phyloP scores from a whole-genome alignment of 2,797 vertebrate genomes.

The Scleropages formosus region DNA sequence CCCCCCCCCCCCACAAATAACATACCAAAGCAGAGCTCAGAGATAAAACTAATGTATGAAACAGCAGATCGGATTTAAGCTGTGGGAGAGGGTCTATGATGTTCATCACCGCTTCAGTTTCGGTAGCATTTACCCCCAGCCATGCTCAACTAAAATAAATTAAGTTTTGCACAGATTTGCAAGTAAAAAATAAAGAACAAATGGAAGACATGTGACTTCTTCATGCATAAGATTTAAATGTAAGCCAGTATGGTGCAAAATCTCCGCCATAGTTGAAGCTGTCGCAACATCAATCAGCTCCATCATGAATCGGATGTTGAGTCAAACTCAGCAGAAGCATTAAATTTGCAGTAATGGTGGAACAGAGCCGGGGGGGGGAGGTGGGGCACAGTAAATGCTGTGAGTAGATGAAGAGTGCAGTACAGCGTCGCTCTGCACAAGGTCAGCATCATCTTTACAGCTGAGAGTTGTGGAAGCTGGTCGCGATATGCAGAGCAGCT shows the following conservation, averaged over 20 bases:
- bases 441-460: neutral
- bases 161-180: neutral
- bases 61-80: too few relatives aligned
- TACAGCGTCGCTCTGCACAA: neutral
- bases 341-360: constrained; percentile 6
- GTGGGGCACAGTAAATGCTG: neutral
- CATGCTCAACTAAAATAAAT: neutral
- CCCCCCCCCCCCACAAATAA: too few relatives aligned
- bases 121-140: neutral
- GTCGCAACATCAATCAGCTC: neutral
- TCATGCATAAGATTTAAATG: too few relatives aligned
- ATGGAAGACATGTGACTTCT: too few relatives aligned
- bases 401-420: constrained; percentile 9
- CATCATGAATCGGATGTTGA: neutral
- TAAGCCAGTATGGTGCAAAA: constrained; percentile 1
- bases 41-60: too few relatives aligned
- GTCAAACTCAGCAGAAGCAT: constrained; percentile 15
- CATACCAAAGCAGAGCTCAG: too few relatives aligned
- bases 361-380: neutral
- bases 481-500: constrained; percentile 43
- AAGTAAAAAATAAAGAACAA: too few relatives aligned
- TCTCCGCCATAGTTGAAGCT: neutral
- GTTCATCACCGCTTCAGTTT: neutral
- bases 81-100: too few relatives aligned
- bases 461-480: constrained; percentile 48